phyloP scores from a whole-genome alignment of 1,140 invertebrate species.

The Riptortus pedestris region DNA sequence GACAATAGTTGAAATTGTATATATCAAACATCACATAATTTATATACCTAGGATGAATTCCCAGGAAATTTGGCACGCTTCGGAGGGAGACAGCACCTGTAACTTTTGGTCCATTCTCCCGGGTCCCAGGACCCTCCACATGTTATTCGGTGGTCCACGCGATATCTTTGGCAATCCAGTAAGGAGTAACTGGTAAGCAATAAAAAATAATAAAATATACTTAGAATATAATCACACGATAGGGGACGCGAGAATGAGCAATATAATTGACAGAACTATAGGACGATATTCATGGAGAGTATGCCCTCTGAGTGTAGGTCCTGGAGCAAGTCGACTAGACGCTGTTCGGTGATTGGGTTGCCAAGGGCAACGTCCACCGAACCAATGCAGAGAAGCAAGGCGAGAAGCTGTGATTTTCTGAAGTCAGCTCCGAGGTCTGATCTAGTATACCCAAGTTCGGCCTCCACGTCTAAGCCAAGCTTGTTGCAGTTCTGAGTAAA shows the following conservation, averaged over 20 bases:
- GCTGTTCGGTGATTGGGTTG: conserved; percentile 55
- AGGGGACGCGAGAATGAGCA: conserved; percentile 12
- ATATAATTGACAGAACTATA: conserved; percentile 11
- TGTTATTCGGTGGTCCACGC: not conserved
- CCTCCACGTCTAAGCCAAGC: conserved; percentile 48
- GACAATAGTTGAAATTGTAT: not conserved
- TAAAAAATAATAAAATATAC: conserved; percentile 3
- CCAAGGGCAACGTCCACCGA: conserved; percentile 64
- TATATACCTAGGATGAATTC: not conserved
- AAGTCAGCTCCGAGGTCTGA: conserved; percentile 51
- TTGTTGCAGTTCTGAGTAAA: conserved; percentile 44
- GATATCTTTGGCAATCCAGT: not conserved
- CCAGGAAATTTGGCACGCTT: not conserved
- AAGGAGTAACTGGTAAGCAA: not conserved
- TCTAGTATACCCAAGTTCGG: conserved; percentile 44
- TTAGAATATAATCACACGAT: not conserved
- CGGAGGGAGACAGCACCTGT: not conserved
- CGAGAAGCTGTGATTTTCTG: conserved; percentile 56
- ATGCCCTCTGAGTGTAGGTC: conserved; percentile 50
- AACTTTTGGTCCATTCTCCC: not conserved
- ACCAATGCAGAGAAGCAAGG: conserved; percentile 62
- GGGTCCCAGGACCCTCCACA: not conserved
- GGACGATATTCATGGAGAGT: conserved; percentile 32
- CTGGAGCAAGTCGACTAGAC: conserved; percentile 48
- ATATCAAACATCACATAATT: not conserved